These are phyloP conservation scores for Nomada goodeniana DNA, from an alignment of 2,888 invertebrate species.

Conservation along the genomic window DNA sequence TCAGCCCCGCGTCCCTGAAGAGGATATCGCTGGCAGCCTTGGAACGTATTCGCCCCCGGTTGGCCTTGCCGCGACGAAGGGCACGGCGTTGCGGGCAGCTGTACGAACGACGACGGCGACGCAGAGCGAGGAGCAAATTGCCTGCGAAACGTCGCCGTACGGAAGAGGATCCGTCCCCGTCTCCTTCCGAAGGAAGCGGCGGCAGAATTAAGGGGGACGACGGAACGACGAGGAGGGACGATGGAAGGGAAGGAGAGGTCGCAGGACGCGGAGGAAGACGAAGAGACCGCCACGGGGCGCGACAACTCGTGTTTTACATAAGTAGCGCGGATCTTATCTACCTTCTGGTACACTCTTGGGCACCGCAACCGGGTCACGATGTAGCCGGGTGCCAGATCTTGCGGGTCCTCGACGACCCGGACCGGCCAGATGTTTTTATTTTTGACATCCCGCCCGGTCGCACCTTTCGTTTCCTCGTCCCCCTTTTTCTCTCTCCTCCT, in stretches of 20 bases:
- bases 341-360: slow-evolving; percentile 45
- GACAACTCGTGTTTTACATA: slow-evolving; percentile 78
- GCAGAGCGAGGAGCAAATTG: background rate
- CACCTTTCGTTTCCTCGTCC: slow-evolving; percentile 15
- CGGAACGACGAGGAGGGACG: background rate
- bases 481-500: background rate
- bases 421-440: slow-evolving; percentile 58
- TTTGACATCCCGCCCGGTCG: slow-evolving; percentile 26
- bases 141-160: background rate
- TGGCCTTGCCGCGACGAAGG: slow-evolving; percentile 41
- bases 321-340: slow-evolving; percentile 76
- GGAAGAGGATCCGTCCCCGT: too few species aligned
- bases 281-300: slow-evolving; percentile 68
- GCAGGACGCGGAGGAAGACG: slow-evolving; percentile 52
- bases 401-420: slow-evolving; percentile 35
- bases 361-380: slow-evolving; percentile 71
- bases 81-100: slow-evolving; percentile 19
- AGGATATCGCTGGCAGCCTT: slow-evolving; percentile 37
- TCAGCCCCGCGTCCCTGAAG: slow-evolving; percentile 20
- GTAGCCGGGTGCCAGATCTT: slow-evolving; percentile 53
- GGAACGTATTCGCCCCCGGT: slow-evolving; percentile 17
- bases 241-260: background rate
- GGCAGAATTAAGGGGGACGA: slow-evolving; percentile 8
- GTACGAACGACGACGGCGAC: background rate
- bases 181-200: background rate